Conservation (phyloP, 2,113 vertebrate species). For the Lanius collurio region DNA sequence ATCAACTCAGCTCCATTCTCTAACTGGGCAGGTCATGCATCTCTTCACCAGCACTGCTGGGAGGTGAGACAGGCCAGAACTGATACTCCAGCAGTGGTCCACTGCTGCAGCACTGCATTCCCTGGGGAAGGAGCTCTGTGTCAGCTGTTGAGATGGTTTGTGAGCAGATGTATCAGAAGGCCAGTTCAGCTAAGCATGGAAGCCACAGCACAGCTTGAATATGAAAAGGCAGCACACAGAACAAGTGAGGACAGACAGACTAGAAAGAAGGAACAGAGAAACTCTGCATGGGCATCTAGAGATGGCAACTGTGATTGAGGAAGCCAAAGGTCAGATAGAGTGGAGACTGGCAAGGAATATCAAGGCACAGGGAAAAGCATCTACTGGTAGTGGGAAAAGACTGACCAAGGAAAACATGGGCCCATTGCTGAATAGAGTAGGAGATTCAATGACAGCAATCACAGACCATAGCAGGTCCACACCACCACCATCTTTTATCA, state of each 20-base stretch:
- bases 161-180: not conserved
- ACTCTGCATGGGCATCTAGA: not conserved
- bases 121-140: not conserved
- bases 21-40: rapidly evolving
- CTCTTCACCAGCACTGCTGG: not conserved
- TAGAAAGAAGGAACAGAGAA: not conserved
- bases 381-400: not conserved
- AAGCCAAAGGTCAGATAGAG: not conserved
- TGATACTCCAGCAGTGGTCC: not conserved
- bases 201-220: not conserved
- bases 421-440: not conserved
- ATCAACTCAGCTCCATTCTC: not conserved
- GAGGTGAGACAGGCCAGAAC: not conserved
- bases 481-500: not conserved
- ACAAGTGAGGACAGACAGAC: not conserved
- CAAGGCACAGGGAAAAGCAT: not conserved
- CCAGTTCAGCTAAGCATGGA: not conserved
- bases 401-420: not conserved
- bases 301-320: not conserved
- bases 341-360: not conserved
- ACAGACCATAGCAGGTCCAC: not conserved
- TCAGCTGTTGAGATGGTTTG: not conserved
- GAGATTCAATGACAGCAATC: not conserved
- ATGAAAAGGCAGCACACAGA: not conserved
- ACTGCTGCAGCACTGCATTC: not conserved